Evolutionary conservation across 92 coral and sea anemone species (phyloP).

Genomic region (Phymanthus crucifer): DNA sequence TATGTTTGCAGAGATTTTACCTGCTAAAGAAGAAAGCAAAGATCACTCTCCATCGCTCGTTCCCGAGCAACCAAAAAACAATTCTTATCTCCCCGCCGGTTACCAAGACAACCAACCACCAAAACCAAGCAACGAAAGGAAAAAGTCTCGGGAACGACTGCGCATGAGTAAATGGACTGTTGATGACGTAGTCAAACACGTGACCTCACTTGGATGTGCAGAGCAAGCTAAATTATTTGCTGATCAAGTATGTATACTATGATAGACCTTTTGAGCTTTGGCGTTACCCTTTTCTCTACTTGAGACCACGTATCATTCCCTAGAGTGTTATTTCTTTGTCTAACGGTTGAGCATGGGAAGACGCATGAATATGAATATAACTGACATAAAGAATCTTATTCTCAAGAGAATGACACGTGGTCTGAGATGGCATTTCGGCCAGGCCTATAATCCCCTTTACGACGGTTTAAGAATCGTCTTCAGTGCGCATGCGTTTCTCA

Average conservation of each 20-base stretch:
- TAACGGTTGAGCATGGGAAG: too few relatives aligned
- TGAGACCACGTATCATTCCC: too few relatives aligned
- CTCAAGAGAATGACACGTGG: too few relatives aligned
- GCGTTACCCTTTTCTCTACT: too few relatives aligned
- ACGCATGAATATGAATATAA: too few relatives aligned
- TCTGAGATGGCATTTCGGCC: too few relatives aligned
- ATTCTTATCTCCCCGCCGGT: conserved; percentile 2
- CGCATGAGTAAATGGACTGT: conserved; percentile 86
- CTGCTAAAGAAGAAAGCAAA: not conserved
- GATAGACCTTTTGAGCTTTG: too few relatives aligned
- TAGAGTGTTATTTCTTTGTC: too few relatives aligned
- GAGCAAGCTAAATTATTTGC: conserved; percentile 91
- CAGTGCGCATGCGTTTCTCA: too few relatives aligned
- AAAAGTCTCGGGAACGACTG: conserved; percentile 85
- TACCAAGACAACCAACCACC: conserved; percentile 1
- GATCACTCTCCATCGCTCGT: not conserved
- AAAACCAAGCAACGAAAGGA: conserved; percentile 49
- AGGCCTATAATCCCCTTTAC: too few relatives aligned
- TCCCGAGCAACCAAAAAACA: conserved; percentile 3
- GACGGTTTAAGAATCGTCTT: too few relatives aligned
- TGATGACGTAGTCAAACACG: conserved; percentile 91
- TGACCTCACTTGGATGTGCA: conserved; percentile 80
- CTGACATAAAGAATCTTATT: too few relatives aligned
- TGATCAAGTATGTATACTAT: conserved; percentile 65
- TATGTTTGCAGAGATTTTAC: not conserved